Evolutionary conservation across 2,888 invertebrate genomes (phyloP).

Genomic region (Euspilapteryx auroguttella): DNA sequence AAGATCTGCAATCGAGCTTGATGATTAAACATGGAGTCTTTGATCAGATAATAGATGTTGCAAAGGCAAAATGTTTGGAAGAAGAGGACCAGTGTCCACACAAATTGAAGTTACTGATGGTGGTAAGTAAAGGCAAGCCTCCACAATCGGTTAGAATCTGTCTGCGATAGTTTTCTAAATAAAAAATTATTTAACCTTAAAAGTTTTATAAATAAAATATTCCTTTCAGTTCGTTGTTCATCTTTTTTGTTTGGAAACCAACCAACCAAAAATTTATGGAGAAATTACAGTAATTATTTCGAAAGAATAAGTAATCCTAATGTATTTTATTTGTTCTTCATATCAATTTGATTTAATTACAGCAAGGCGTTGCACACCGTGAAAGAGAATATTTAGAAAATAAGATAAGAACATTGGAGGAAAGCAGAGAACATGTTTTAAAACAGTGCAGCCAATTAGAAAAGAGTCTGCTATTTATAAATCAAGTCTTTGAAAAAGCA

Average conservation of each 20-base stretch:
- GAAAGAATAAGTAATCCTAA: too few species aligned
- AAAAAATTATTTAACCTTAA: too few species aligned
- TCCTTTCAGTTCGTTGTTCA: too few species aligned
- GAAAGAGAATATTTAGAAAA: conserved; percentile 27
- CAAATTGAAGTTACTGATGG: conserved; percentile 26
- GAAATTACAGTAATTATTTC: too few species aligned
- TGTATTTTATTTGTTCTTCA: conserved; percentile 4
- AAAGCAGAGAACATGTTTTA: conserved; percentile 21
- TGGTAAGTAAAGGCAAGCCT: too few species aligned
- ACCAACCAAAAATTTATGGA: too few species aligned
- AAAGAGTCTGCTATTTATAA: conserved; percentile 28
- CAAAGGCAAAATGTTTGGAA: conserved; percentile 27
- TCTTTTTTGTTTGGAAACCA: too few species aligned
- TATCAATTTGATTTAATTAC: conserved; percentile 9
- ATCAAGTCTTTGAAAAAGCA: conserved; percentile 27
- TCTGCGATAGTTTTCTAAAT: too few species aligned
- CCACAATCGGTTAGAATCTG: too few species aligned
- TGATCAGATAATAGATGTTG: conserved; percentile 33
- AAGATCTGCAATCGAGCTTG: conserved; percentile 28
- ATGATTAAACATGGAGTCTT: conserved; percentile 36
- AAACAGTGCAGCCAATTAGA: conserved; percentile 31
- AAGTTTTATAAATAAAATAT: too few species aligned
- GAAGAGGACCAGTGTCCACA: conserved; percentile 31
- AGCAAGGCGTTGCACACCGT: conserved; percentile 27
- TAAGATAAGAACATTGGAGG: conserved; percentile 25